phyloP scores from a whole-genome alignment of 2,797 vertebrate species.

The Chloroceryle amazona region DNA sequence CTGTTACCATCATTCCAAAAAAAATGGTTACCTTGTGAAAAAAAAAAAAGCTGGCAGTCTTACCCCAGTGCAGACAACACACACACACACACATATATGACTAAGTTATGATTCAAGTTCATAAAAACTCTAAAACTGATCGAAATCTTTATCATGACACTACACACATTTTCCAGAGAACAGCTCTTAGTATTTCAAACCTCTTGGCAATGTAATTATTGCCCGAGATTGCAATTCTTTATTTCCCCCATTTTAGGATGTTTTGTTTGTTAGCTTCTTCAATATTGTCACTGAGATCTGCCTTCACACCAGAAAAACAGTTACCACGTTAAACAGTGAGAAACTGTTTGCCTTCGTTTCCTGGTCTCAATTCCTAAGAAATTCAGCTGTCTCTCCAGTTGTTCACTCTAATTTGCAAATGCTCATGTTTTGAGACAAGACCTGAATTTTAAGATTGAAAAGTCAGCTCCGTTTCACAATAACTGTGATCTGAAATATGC shows the following conservation, averaged over 20 bases:
- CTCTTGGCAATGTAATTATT: neutral
- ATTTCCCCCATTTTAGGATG: neutral
- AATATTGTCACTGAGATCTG: neutral
- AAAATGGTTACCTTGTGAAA: neutral
- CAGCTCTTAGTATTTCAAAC: neutral
- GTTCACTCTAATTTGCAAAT: neutral
- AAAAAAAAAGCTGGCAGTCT: neutral
- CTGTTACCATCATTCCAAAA: neutral
- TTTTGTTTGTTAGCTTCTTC: neutral
- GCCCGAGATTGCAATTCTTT: neutral
- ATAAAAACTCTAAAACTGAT: neutral
- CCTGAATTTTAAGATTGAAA: neutral
- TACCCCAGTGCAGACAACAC: neutral
- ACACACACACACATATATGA: neutral
- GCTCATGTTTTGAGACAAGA: neutral
- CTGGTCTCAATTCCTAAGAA: neutral
- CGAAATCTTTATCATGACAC: neutral
- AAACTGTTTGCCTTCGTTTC: neutral
- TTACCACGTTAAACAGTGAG: neutral
- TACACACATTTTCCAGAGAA: neutral
- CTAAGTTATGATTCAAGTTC: neutral
- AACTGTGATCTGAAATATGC: neutral
- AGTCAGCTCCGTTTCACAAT: neutral
- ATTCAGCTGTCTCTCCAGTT: neutral
- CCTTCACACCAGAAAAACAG: slow-evolving; percentile 1